Evolutionary conservation across 2,113 vertebrate species (phyloP).

Genomic region (Hippotragus niger): DNA sequence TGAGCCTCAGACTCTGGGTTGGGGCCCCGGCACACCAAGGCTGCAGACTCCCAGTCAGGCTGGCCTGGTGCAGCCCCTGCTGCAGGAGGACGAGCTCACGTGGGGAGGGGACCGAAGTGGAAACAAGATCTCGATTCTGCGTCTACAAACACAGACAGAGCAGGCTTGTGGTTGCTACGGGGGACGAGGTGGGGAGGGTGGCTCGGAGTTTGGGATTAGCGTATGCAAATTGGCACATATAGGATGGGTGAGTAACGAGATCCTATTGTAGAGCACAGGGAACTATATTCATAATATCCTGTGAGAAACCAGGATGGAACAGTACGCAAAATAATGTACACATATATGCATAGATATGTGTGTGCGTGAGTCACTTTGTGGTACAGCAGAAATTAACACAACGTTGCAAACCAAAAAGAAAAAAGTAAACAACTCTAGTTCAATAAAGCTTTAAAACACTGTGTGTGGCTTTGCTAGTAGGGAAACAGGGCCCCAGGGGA

Average conservation of each 20-base stretch:
- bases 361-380: background rate
- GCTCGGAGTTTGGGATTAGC: background rate
- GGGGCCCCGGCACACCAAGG: background rate
- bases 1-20: background rate
- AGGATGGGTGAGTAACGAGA: background rate
- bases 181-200: background rate
- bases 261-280: background rate
- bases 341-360: too few relatives aligned
- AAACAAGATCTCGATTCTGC: background rate
- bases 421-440: background rate
- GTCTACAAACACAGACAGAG: background rate
- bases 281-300: background rate
- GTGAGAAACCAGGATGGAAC: background rate
- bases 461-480: too few relatives aligned
- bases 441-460: background rate
- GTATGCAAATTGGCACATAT: background rate
- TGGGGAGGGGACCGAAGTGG: accelerated
- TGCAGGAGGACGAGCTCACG: accelerated
- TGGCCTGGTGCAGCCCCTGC: too few relatives aligned
- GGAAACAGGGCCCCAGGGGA: too few relatives aligned
- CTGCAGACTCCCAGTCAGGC: background rate
- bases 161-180: background rate
- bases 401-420: background rate
- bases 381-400: background rate
- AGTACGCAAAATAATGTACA: accelerated